These are phyloP conservation scores for Phymatocera aterrima DNA, from an alignment of 2,888 invertebrate species.

Conservation along the genomic window DNA sequence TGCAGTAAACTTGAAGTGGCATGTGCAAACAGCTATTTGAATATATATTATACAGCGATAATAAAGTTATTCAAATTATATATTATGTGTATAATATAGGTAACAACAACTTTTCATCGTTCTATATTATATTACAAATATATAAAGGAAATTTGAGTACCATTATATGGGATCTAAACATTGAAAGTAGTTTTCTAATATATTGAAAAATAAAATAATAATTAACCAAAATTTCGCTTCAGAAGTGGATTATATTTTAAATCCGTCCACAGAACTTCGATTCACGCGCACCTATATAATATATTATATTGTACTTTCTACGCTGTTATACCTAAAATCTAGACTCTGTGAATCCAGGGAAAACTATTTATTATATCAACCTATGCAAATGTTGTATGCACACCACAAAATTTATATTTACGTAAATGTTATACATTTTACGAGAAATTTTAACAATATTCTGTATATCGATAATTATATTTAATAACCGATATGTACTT, in stretches of 20 bases:
- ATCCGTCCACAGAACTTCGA: slow-evolving; percentile 42
- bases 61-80: too few species aligned
- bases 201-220: neutral
- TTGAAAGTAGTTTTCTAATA: slow-evolving; percentile 44
- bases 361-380: slow-evolving; percentile 34
- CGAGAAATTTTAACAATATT: neutral
- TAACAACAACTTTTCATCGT: slow-evolving; percentile 11
- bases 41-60: neutral
- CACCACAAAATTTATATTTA: neutral
- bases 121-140: slow-evolving; percentile 11
- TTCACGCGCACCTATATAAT: slow-evolving; percentile 28
- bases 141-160: slow-evolving; percentile 12
- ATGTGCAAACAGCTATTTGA: neutral
- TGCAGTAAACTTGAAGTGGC: neutral
- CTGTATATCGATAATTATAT: too few species aligned
- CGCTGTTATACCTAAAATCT: neutral
- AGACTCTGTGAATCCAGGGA: neutral
- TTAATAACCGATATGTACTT: too few species aligned
- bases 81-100: neutral
- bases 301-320: neutral
- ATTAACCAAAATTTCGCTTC: slow-evolving; percentile 21
- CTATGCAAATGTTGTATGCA: neutral
- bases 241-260: slow-evolving; percentile 42
- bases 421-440: neutral
- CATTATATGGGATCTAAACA: slow-evolving; percentile 35